These are phyloP conservation scores for Liodrosophila aerea DNA, from an alignment of 2,888 invertebrate species.

Conservation along the genomic window DNA sequence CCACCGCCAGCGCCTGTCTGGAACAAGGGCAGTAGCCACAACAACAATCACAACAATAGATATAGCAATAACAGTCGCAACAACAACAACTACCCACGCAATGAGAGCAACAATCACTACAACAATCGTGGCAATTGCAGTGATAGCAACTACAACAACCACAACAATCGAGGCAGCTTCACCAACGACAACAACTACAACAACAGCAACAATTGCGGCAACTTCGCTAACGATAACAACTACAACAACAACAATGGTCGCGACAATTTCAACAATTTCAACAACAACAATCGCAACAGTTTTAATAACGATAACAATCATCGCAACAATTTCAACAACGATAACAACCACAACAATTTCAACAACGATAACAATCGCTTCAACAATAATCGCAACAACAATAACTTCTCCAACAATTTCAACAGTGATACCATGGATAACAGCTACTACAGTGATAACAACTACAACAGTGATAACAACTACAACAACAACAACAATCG, in stretches of 20 bases:
- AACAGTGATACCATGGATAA: too few species aligned
- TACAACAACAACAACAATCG: too few species aligned
- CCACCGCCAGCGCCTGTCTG: slow-evolving; percentile 8
- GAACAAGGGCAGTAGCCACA: slow-evolving; percentile 5
- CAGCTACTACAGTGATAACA: not conserved
- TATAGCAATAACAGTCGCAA: not conserved
- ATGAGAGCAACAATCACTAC: not conserved
- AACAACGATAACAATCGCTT: not conserved
- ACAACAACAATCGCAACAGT: not conserved
- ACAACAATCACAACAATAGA: slow-evolving; percentile 1
- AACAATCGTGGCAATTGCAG: not conserved
- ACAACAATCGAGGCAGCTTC: not conserved
- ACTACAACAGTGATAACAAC: not conserved
- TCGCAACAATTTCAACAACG: slow-evolving; percentile 4
- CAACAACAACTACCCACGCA: not conserved
- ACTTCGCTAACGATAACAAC: slow-evolving; percentile 1
- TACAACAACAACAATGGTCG: slow-evolving; percentile 1
- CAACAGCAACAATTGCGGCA: not conserved
- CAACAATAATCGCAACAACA: not conserved
- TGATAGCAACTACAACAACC: not conserved
- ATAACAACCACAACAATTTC: slow-evolving; percentile 1
- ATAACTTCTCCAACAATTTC: not conserved
- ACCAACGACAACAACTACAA: not conserved
- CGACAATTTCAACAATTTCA: not conserved
- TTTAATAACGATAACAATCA: not conserved